These are phyloP conservation scores for Alexandromys fortis DNA, from an alignment of 2,113 vertebrate species.

Conservation along the genomic window DNA sequence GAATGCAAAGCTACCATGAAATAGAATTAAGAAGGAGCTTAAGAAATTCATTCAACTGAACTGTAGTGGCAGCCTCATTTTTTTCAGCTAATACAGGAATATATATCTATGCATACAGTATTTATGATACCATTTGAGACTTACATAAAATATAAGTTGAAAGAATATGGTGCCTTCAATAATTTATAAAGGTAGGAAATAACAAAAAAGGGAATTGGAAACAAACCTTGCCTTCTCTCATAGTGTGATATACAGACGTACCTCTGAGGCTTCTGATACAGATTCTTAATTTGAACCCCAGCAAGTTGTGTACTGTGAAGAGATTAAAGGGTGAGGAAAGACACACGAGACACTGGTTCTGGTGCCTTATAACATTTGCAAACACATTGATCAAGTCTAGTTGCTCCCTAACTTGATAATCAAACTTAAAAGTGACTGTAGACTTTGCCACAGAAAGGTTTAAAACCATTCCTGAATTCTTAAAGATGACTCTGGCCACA, in stretches of 20 bases:
- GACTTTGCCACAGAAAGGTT: constrained; percentile 82
- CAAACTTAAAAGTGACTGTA: constrained; percentile 83
- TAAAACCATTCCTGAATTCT: constrained; percentile 81
- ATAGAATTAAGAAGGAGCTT: constrained; percentile 70
- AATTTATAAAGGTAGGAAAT: constrained; percentile 74
- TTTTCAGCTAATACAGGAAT: constrained; percentile 67
- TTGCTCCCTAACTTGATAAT: constrained; percentile 75
- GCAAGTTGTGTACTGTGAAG: constrained; percentile 27
- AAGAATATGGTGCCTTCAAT: constrained; percentile 72
- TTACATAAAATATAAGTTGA: constrained; percentile 79
- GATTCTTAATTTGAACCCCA: constrained; percentile 68
- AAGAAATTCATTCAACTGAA: constrained; percentile 74
- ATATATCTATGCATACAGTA: constrained; percentile 60
- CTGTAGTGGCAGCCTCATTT: constrained; percentile 31
- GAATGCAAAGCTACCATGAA: constrained; percentile 71
- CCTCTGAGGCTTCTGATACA: constrained; percentile 67
- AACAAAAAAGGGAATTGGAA: constrained; percentile 74
- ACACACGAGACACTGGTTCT: constrained; percentile 58
- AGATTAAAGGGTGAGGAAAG: constrained; percentile 58
- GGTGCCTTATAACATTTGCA: constrained; percentile 69
- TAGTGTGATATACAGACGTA: constrained; percentile 70
- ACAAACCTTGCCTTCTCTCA: constrained; percentile 56
- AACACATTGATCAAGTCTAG: constrained; percentile 64
- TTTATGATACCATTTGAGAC: constrained; percentile 77
- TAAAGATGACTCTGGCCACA: constrained; percentile 71